Evolutionary conservation across 2,113 vertebrate genomes (phyloP).

Genomic region (Craseonycteris thonglongyai): DNA sequence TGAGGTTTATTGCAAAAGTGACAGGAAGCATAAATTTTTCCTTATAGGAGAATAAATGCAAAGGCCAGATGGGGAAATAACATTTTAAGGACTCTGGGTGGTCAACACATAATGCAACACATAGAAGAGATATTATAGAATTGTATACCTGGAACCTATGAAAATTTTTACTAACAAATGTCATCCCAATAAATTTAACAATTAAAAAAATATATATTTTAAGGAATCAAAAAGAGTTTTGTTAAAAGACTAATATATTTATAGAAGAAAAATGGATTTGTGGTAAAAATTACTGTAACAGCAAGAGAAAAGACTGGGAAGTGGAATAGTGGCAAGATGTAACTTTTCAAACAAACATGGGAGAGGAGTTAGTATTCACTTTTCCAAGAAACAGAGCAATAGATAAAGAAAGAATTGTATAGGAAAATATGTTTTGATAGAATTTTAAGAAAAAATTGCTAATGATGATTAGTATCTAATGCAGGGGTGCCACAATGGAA

Average conservation of each 20-base stretch:
- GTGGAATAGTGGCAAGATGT: not conserved
- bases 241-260: not conserved
- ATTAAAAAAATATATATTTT: no score
- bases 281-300: not conserved
- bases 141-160: no score
- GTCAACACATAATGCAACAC: no score
- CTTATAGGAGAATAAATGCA: not conserved
- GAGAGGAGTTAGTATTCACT: not conserved
- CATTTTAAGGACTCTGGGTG: not conserved
- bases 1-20: not conserved
- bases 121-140: no score
- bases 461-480: not conserved
- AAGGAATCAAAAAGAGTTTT: not conserved
- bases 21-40: not conserved
- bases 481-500: no score
- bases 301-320: not conserved
- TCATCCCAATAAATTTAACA: no score
- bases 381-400: not conserved
- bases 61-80: not conserved
- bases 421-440: not conserved
- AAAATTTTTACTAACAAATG: no score
- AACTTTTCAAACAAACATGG: not conserved
- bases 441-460: not conserved
- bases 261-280: not conserved
- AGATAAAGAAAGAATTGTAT: not conserved